Percentiles rank a stretch among this genome's conserved stretches.
Evolutionary conservation across 2,113 vertebrate genomes (phyloP).

Genomic region (Ondatra zibethicus): DNA sequence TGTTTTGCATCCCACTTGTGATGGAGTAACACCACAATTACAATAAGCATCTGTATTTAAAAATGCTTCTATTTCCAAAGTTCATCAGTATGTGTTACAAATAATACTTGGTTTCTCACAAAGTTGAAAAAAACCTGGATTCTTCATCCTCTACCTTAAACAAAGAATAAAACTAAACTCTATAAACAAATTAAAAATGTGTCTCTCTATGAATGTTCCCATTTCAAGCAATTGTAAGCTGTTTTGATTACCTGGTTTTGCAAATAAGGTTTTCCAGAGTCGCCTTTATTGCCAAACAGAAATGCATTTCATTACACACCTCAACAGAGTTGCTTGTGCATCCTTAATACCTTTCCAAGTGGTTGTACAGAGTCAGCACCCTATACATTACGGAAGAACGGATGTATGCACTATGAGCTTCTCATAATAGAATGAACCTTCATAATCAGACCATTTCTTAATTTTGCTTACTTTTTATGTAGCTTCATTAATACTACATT

Average conservation of each 20-base stretch:
- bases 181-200: not conserved
- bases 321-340: constrained; percentile 61
- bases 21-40: not conserved
- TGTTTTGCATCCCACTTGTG: constrained; percentile 12
- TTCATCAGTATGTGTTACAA: constrained; percentile 22
- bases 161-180: constrained; percentile 45
- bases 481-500: constrained; percentile 65
- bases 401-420: constrained; percentile 45
- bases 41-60: not conserved
- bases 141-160: not conserved
- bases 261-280: constrained; percentile 43
- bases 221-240: not conserved
- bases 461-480: constrained; percentile 74
- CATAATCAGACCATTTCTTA: constrained; percentile 70
- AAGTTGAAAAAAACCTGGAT: not conserved
- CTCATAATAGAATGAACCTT: constrained; percentile 67
- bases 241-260: constrained; percentile 11
- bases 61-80: constrained; percentile 39
- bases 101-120: constrained; percentile 1
- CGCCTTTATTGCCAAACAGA: constrained; percentile 63
- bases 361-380: constrained; percentile 72
- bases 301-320: constrained; percentile 69
- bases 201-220: not conserved
- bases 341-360: constrained; percentile 61
- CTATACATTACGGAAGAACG: constrained; percentile 65